Conservation (phyloP, 2,888 invertebrate species). For the Aelia acuminata region DNA sequence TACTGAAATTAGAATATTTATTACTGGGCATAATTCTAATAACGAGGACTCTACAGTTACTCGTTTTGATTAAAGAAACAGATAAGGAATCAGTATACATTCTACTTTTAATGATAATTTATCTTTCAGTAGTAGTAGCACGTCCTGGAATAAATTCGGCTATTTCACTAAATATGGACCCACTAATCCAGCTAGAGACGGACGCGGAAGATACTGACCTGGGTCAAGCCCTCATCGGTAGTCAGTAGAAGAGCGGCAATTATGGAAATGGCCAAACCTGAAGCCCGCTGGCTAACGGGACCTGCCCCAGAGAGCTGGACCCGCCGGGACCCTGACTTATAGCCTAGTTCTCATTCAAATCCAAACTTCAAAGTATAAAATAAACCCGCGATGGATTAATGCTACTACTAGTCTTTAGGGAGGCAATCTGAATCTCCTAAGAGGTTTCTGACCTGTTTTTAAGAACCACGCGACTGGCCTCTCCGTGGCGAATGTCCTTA, state of each 20-base stretch:
- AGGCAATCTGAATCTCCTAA: neutral
- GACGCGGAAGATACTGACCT: neutral
- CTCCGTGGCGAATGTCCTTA: no score
- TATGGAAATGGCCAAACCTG: conserved; percentile 16
- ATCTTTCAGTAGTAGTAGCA: no score
- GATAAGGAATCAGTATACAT: no score
- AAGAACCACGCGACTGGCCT: neutral
- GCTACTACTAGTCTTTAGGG: neutral
- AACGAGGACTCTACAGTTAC: no score
- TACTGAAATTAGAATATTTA: no score
- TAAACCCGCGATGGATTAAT: neutral
- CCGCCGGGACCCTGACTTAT: neutral
- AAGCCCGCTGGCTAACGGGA: neutral
- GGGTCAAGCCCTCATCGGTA: neutral
- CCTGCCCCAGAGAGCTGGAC: neutral
- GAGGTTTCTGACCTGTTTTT: neutral
- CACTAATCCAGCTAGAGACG: neutral
- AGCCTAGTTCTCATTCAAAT: conserved; percentile 8
- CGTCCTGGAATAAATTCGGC: no score
- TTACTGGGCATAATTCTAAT: no score
- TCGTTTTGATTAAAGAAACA: no score
- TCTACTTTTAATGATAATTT: no score
- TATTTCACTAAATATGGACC: neutral
- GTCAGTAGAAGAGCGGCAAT: neutral
- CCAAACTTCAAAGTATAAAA: neutral